These are phyloP conservation scores for Rambutsinella grinnellia DNA, from an alignment of 2,888 invertebrate species.

Conservation along the genomic window DNA sequence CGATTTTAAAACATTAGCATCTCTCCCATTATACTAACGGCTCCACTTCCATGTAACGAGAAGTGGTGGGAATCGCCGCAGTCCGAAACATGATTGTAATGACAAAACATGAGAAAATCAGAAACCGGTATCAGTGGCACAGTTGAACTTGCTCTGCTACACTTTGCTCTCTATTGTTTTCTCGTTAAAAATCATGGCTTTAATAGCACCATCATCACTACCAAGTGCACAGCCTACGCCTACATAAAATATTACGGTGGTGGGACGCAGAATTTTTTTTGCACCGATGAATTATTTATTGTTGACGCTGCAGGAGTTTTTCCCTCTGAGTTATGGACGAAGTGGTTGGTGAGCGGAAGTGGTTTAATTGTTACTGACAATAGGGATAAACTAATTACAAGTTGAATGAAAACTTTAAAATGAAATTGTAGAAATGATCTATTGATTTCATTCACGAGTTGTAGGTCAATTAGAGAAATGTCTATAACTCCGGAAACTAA, in stretches of 20 bases:
- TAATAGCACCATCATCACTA: not conserved
- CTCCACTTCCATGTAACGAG: not conserved
- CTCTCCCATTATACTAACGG: not conserved
- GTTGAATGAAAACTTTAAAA: too few species aligned
- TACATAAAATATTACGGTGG: not conserved
- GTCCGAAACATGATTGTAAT: not conserved
- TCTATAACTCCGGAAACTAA: too few species aligned
- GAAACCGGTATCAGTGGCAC: constrained; percentile 40
- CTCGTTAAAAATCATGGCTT: not conserved
- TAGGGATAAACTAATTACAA: too few species aligned
- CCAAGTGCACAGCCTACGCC: not conserved
- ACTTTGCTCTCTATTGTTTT: not conserved
- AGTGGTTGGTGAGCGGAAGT: too few species aligned
- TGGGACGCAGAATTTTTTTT: not conserved
- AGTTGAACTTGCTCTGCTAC: not conserved
- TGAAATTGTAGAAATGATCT: too few species aligned
- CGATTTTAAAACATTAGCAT: not conserved
- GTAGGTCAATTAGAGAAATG: too few species aligned
- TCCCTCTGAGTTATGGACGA: too few species aligned
- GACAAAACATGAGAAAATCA: constrained; percentile 32
- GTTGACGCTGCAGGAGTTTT: too few species aligned
- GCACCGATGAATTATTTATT: not conserved
- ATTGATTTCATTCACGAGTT: too few species aligned
- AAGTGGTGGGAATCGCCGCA: not conserved
- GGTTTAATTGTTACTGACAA: too few species aligned